Conservation (phyloP, 2,888 invertebrate genomes). For the Frankliniella intonsa region DNA sequence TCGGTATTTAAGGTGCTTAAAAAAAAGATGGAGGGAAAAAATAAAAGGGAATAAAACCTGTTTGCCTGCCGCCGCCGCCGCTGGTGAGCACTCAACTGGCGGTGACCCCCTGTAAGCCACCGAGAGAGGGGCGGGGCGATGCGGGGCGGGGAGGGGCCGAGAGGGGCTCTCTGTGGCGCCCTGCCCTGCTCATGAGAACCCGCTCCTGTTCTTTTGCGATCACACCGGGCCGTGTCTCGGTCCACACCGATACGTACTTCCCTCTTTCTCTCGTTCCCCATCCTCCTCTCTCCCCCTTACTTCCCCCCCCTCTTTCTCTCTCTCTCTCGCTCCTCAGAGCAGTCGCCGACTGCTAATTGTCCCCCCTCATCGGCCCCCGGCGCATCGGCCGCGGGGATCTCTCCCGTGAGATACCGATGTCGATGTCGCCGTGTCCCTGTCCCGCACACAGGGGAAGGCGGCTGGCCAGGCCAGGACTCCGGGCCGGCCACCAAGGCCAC, state of each 20-base stretch:
- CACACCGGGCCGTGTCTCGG: constrained; percentile 6
- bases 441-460: neutral
- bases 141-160: neutral
- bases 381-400: neutral
- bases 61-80: neutral
- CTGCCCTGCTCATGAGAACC: neutral
- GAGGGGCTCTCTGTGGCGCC: neutral
- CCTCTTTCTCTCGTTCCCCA: no score
- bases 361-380: neutral
- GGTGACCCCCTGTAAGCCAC: constrained; percentile 16
- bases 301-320: no score
- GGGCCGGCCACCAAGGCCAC: no score
- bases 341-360: constrained; percentile 3
- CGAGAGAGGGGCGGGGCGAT: neutral
- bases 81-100: neutral
- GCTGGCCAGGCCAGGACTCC: no score
- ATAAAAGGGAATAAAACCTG: neutral
- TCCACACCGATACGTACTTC: neutral
- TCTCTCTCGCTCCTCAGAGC: no score
- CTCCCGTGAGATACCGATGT: constrained; percentile 10
- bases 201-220: constrained; percentile 21
- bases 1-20: constrained; percentile 7
- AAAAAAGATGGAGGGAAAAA: neutral
- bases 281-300: no score
- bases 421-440: neutral